phyloP scores from a whole-genome alignment of 2,888 invertebrate genomes.

The Chouioia cunea region DNA sequence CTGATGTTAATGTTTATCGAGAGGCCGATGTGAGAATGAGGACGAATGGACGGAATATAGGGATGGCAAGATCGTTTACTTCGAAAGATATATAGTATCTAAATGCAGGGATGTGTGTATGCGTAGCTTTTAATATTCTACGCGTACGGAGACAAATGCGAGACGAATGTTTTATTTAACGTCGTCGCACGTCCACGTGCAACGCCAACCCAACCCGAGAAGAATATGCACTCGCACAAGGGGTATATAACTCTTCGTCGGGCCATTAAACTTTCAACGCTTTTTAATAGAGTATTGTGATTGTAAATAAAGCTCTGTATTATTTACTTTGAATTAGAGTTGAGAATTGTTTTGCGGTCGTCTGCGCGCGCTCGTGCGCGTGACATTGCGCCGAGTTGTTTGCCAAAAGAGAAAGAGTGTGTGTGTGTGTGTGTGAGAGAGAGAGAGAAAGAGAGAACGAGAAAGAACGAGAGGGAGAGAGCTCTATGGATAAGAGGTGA shows the following conservation, averaged over 20 bases:
- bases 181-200: slow-evolving; percentile 20
- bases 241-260: slow-evolving; percentile 38
- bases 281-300: slow-evolving; percentile 45
- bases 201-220: not conserved
- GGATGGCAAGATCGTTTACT: slow-evolving; percentile 31
- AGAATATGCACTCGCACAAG: slow-evolving; percentile 9
- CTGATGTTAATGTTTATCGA: slow-evolving; percentile 41
- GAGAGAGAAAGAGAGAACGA: no score
- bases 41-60: slow-evolving; percentile 10
- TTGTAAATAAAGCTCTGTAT: slow-evolving; percentile 27
- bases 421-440: no score
- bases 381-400: no score
- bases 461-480: no score
- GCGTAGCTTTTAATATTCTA: slow-evolving; percentile 42
- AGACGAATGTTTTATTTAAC: slow-evolving; percentile 48
- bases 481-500: slow-evolving; percentile 1
- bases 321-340: slow-evolving; percentile 29
- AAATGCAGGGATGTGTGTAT: slow-evolving; percentile 7
- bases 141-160: slow-evolving; percentile 42
- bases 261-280: slow-evolving; percentile 45
- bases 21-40: slow-evolving; percentile 8
- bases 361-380: no score
- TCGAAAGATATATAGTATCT: slow-evolving; percentile 26
- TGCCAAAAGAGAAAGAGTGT: no score
- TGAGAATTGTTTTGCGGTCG: no score